Conservation (phyloP, 2,888 invertebrate genomes). For the Drosophila anomelani region DNA sequence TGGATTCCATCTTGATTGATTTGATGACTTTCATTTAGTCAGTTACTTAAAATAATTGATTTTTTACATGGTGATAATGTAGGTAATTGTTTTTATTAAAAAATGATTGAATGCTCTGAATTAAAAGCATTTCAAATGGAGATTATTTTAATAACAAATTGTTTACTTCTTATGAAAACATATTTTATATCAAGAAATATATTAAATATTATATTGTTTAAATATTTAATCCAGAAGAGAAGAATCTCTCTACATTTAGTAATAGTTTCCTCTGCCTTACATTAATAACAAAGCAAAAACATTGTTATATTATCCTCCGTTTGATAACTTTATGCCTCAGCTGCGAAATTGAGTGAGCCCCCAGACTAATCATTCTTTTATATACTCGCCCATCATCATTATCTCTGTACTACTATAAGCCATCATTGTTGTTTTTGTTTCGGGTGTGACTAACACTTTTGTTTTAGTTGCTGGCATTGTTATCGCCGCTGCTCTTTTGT, state of each 20-base stretch:
- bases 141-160: not conserved
- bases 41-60: slow-evolving; percentile 30
- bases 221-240: not conserved
- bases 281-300: slow-evolving; percentile 12
- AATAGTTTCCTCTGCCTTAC: not conserved
- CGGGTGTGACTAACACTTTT: slow-evolving; percentile 33
- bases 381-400: slow-evolving; percentile 34
- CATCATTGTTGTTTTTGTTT: slow-evolving; percentile 32
- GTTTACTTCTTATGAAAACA: no score
- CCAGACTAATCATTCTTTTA: slow-evolving; percentile 36
- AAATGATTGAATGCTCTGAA: not conserved
- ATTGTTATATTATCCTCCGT: slow-evolving; percentile 3
- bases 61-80: not conserved
- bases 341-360: slow-evolving; percentile 29
- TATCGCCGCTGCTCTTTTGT: slow-evolving; percentile 59
- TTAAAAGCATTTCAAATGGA: not conserved
- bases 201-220: not conserved
- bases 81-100: not conserved
- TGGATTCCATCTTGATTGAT: slow-evolving; percentile 8
- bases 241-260: not conserved
- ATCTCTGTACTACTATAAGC: slow-evolving; percentile 17
- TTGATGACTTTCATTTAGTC: slow-evolving; percentile 19
- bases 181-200: no score
- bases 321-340: slow-evolving; percentile 26
- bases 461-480: slow-evolving; percentile 42